Percentiles rank a stretch among this genome's conserved stretches.
Evolutionary conservation across 2,797 vertebrate species (phyloP).

Genomic region (Rhinoraja longicauda): DNA sequence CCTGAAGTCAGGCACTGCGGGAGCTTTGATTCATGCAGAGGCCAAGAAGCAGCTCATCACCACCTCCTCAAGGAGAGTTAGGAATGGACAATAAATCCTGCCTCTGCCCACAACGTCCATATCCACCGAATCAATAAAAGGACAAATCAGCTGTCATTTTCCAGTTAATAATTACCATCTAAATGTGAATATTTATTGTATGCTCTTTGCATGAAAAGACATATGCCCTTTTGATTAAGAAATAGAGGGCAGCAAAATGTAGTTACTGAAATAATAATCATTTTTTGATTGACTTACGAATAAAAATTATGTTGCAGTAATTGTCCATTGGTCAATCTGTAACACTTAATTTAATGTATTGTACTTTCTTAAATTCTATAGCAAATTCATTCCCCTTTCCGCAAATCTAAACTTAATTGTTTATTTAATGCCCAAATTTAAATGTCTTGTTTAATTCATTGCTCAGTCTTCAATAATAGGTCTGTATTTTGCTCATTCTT

Average conservation of each 20-base stretch:
- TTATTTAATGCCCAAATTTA: background rate
- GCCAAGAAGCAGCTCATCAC: too few relatives aligned
- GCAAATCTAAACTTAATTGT: background rate
- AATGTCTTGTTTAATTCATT: background rate
- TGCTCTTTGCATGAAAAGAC: background rate
- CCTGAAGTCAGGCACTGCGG: too few relatives aligned
- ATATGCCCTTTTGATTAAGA: background rate
- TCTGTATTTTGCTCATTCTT: too few relatives aligned
- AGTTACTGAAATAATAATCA: background rate
- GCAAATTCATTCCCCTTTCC: background rate
- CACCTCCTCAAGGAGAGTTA: too few relatives aligned
- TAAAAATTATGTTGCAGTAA: background rate
- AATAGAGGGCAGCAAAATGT: background rate
- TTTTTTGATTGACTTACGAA: slow-evolving; percentile 15
- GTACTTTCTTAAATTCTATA: background rate
- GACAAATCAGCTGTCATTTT: background rate
- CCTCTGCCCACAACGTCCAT: too few relatives aligned
- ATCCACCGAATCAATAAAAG: too few relatives aligned
- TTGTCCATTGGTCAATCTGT: background rate
- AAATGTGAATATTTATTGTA: slow-evolving; percentile 12
- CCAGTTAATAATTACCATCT: background rate
- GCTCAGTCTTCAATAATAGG: background rate
- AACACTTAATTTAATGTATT: slow-evolving; percentile 8
- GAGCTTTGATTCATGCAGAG: too few relatives aligned
- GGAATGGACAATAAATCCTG: too few relatives aligned